These are phyloP conservation scores for Julus scandinavius DNA, from an alignment of 2,888 invertebrate genomes.

Conservation along the genomic window DNA sequence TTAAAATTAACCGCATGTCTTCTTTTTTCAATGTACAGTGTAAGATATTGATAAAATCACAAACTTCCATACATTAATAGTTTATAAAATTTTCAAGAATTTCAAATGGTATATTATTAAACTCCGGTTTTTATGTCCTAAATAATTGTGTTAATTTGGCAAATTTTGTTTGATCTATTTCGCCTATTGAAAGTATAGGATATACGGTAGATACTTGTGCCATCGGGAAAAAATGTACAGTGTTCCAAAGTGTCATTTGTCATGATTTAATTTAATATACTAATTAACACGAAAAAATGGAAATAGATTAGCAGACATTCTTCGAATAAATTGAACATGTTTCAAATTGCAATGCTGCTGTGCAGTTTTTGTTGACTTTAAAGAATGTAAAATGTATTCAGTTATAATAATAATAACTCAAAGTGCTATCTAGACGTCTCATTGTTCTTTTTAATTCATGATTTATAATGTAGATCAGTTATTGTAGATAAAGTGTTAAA, in stretches of 20 bases:
- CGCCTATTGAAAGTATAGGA: not conserved
- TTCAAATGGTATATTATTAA: not conserved
- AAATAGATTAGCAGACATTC: slow-evolving; percentile 2
- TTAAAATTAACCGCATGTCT: too few species aligned
- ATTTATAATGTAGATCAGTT: too few species aligned
- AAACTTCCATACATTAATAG: too few species aligned
- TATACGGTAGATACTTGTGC: not conserved
- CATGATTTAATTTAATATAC: not conserved
- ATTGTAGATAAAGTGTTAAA: too few species aligned
- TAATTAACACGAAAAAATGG: slow-evolving; percentile 10
- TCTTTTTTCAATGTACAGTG: too few species aligned
- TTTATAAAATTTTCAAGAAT: too few species aligned
- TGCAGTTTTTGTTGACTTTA: not conserved
- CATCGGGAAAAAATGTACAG: not conserved
- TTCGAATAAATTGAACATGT: not conserved
- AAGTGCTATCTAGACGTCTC: too few species aligned
- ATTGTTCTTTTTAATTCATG: too few species aligned
- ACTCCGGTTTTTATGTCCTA: not conserved
- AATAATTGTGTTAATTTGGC: not conserved
- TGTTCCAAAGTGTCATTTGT: slow-evolving; percentile 2
- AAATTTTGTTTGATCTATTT: not conserved
- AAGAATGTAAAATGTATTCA: not conserved
- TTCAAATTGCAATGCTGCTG: not conserved
- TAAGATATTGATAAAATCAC: too few species aligned
- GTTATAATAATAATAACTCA: too few species aligned